These are phyloP conservation scores for Hesperia comma DNA, from an alignment of 2,888 invertebrate species.

Conservation along the genomic window DNA sequence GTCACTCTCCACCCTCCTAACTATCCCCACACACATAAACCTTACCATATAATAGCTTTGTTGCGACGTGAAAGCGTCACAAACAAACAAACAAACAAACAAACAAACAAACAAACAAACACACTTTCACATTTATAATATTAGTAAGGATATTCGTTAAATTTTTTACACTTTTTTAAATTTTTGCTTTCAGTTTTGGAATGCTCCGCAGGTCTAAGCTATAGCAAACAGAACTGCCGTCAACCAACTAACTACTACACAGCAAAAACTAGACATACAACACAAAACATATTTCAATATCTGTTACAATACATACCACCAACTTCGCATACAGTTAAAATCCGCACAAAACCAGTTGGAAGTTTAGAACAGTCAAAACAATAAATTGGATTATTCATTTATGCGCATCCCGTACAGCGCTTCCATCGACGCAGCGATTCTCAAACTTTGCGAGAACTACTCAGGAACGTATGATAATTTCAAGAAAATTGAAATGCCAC, in stretches of 20 bases:
- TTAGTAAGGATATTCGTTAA: too few relatives aligned
- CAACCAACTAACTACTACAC: neutral
- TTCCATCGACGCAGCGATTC: conserved; percentile 47
- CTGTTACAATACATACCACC: conserved; percentile 25
- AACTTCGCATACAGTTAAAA: conserved; percentile 29
- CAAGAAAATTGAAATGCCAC: conserved; percentile 6
- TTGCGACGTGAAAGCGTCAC: too few relatives aligned
- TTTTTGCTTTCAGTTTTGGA: too few relatives aligned
- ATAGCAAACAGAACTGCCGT: too few relatives aligned
- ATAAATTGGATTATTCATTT: conserved; percentile 73
- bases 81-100: too few relatives aligned
- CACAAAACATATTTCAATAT: conserved; percentile 17
- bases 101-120: too few relatives aligned
- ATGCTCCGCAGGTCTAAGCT: too few relatives aligned
- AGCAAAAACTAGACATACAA: conserved; percentile 15
- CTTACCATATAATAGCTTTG: too few relatives aligned
- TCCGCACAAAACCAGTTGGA: conserved; percentile 38
- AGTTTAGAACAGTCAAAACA: conserved; percentile 62
- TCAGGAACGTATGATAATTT: conserved; percentile 8
- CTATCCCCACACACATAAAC: too few relatives aligned
- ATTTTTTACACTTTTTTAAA: too few relatives aligned
- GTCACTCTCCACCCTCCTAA: too few relatives aligned
- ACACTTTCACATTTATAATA: too few relatives aligned
- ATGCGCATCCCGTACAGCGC: conserved; percentile 61
- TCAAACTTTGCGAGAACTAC: conserved; percentile 21